Base-by-base conservation (phyloP, 2,888 invertebrate species). In the Schrankia costaestrigalis region DNA sequence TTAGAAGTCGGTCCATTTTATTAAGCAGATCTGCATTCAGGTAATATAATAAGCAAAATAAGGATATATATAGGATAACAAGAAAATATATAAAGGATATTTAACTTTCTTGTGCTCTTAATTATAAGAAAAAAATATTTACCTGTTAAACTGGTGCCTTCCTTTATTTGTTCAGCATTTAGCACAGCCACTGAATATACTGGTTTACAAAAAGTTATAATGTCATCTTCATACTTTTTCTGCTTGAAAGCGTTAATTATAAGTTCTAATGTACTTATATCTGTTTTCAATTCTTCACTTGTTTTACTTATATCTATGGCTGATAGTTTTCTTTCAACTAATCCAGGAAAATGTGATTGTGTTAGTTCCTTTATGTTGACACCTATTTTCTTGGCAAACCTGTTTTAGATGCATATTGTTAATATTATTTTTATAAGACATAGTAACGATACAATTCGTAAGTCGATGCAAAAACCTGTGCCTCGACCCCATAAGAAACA, bases 151-250 rank as follows among this genome's bases (percentile, higher is more conserved):
- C 88, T 70, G 44, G 89, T 89, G 0, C 93, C 93, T 14, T 84
- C 70, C 21, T 70, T 80, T 2, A 97, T 70, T 59, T 94, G 93
- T 0, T 91, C 88, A 2, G 94, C 89, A 25, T 89, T 90, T 7
- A 90, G 91, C n/a, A 95, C 78, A 9, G 92, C 90, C 43, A 92
- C 89, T 34, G 93, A 93, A 66, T 97, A 97, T 5, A 97, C 82
- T 0, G 96, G 95, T 45, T 91, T 78, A 40, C 80, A 78, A 62
- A 92, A 93, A 7, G 90, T 89, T 40, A 96, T 91, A 3, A 83
- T 66, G 46, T 95, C 91, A 72, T 97, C 97, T 64, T 93, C 92
- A 44, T 93, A 90, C 3, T 91, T 81, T 11, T 91, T 90, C 70
- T 92, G 91, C 26, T 89, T 89, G 35, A 97, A 89, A 0, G 94